Evolutionary conservation across 1,140 invertebrate genomes (phyloP), one percentile per base, ranked within the genome.

Genomic region (Trissolcus basalis): DNA sequence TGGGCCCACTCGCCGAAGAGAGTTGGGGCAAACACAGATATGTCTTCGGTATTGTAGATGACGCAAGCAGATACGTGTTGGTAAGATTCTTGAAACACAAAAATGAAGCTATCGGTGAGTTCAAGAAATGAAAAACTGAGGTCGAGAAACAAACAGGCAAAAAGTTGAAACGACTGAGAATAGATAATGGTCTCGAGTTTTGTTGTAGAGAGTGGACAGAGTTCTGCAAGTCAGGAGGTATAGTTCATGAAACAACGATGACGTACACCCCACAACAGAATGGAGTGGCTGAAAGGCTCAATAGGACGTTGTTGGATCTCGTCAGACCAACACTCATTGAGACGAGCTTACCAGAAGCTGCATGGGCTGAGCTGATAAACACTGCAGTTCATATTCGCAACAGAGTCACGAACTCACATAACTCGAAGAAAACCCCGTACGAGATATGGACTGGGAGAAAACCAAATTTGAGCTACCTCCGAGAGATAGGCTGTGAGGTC

Each of bases 381-480:
- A 84, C 78, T 45, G 84, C 84, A 0, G 75, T 55, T 15, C 82
- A 87, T 51, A 32, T 86, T 11, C 61, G 68, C 13, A 88, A 88
- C 19, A 33, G 60, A 15, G 41, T 59, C 0, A 75, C 19, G 9
- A 77, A 65, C 15, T 48, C 45, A 39, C 68, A 71, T 14, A 56
- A 73, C 39, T 48, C 41, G 5, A 51, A 41, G 10, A 59, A 36
- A 15, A 83, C 80, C 9, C 80, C 85, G 9, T 81, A 80, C 27
- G 80, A 88, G 60, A 10, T 78, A 5, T 83, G 81, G 78, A 74
- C 69, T 12, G 68, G 69, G 0, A 81, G 54, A 27, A 83, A 82
- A 39, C 80, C 83, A 1, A 68, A 63, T 27, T 35, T 87, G 2
- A 59, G 16, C 14, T 64, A 87, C 71, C 41, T 86, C 0, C 36